phyloP scores from a whole-genome alignment of 2,797 vertebrate species.

The Rhabdomys pumilio region DNA sequence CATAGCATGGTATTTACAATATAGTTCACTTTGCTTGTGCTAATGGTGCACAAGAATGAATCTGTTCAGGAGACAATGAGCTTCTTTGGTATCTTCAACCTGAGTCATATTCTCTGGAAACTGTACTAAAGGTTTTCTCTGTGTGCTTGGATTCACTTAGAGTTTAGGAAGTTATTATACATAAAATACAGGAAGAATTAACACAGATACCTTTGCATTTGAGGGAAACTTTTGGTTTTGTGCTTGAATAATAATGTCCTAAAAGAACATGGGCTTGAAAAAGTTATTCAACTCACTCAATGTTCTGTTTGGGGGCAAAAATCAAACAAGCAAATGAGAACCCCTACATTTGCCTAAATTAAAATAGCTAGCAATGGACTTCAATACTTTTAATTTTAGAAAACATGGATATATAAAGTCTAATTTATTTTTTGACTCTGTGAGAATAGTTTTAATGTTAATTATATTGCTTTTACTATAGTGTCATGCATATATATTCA shows the following conservation, averaged over 20 bases:
- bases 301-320: background rate
- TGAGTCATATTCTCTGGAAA: background rate
- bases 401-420: background rate
- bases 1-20: background rate
- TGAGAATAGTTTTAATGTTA: slow-evolving; percentile 26
- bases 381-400: slow-evolving; percentile 32
- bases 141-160: background rate
- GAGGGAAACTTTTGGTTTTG: slow-evolving; percentile 32
- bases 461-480: slow-evolving; percentile 15
- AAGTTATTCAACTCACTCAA: background rate
- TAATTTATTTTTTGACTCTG: slow-evolving; percentile 17
- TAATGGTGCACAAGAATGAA: background rate
- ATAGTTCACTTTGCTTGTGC: background rate
- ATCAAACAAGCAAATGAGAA: too few species aligned
- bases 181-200: background rate
- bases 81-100: background rate
- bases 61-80: background rate
- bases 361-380: background rate
- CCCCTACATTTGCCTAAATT: slow-evolving; percentile 1
- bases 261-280: background rate
- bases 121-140: background rate
- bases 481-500: slow-evolving; percentile 3
- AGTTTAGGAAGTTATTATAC: background rate
- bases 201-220: background rate
- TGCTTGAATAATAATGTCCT: background rate